Percentiles rank a stretch among this genome's conserved stretches.
These are phyloP conservation scores for Eleutherodactylus coqui DNA, from an alignment of 2,797 vertebrate genomes.

Conservation along the genomic window DNA sequence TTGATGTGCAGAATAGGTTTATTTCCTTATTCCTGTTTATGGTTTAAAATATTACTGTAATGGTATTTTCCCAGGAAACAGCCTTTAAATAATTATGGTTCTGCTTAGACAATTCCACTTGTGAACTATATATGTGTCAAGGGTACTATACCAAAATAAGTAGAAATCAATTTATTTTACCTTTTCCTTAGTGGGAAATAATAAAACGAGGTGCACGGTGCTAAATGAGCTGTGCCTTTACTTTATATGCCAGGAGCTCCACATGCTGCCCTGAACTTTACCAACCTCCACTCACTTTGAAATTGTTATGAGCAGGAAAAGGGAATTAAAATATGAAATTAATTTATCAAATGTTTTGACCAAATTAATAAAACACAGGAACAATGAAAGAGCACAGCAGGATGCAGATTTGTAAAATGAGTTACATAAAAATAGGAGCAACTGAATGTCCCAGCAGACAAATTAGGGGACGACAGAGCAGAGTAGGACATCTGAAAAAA, in stretches of 20 bases:
- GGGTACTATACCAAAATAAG: not conserved
- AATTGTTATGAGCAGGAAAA: not conserved
- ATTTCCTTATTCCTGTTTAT: too few species aligned
- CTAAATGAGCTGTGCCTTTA: not conserved
- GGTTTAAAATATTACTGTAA: not conserved
- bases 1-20: too few species aligned
- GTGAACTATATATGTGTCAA: not conserved
- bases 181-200: not conserved
- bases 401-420: slow-evolving; percentile 6
- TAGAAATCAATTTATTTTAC: not conserved
- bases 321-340: not conserved
- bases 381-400: not conserved
- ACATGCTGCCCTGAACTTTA: not conserved
- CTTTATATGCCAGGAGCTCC: not conserved
- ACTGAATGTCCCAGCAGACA: slow-evolving; percentile 33
- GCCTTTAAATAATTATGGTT: not conserved
- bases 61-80: not conserved
- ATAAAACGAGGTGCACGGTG: not conserved
- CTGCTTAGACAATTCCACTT: not conserved
- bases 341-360: not conserved
- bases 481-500: slow-evolving; percentile 54
- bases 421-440: slow-evolving; percentile 18
- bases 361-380: not conserved
- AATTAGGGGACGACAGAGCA: slow-evolving; percentile 50
- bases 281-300: not conserved